A percentile compares a stretch with the other conserved stretches of the same genome.
phyloP scores from a whole-genome alignment of 2,888 invertebrate species.

The Dicyrtoma fusca region DNA sequence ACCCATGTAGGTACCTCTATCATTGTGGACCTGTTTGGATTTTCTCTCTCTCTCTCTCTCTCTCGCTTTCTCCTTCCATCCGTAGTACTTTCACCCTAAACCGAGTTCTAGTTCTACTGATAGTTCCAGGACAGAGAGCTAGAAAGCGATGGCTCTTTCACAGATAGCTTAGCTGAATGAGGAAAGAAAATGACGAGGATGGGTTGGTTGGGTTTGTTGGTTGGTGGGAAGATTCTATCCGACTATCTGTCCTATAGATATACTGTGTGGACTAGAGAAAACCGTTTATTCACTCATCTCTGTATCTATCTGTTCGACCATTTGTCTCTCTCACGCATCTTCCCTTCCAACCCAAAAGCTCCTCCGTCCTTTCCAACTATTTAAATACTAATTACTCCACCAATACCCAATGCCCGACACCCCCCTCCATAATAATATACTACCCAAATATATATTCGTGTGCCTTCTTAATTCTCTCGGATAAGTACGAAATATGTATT shows the following conservation, averaged over 20 bases:
- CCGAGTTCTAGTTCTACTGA: neutral
- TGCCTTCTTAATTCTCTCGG: too few species aligned
- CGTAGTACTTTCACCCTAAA: neutral
- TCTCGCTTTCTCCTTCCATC: neutral
- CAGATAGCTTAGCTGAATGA: too few species aligned
- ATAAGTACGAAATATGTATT: too few species aligned
- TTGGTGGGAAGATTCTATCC: neutral
- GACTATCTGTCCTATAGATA: conserved; percentile 16
- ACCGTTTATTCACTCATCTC: conserved; percentile 21
- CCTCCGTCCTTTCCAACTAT: neutral
- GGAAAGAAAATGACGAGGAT: too few species aligned
- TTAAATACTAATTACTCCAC: conserved; percentile 1
- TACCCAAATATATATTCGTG: neutral
- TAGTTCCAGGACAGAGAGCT: too few species aligned
- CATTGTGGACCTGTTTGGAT: neutral
- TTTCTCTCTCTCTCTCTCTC: too few species aligned
- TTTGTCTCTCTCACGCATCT: neutral
- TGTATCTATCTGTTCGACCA: neutral
- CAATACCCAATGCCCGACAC: neutral
- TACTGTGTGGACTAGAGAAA: conserved; percentile 2
- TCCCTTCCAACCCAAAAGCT: neutral
- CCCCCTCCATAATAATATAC: neutral
- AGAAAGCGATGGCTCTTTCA: too few species aligned
- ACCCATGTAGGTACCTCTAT: neutral
- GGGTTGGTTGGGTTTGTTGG: too few species aligned